These are phyloP conservation scores for Oryzias sinensis DNA, from an alignment of 2,797 vertebrate genomes.

Conservation along the genomic window DNA sequence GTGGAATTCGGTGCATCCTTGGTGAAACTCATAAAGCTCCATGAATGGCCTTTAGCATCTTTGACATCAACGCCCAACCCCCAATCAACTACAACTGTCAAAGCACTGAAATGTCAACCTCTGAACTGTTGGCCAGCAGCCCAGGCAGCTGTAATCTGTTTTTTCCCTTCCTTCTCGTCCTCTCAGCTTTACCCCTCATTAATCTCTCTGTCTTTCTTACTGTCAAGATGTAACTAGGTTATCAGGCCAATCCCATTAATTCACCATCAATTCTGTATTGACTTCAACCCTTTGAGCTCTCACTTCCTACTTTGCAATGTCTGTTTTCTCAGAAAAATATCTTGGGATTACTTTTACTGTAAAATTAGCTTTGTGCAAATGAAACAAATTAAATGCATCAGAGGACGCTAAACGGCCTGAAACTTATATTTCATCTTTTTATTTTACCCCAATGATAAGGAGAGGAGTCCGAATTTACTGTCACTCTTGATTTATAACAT, in stretches of 20 bases:
- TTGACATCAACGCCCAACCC: constrained; percentile 28
- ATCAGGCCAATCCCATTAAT: constrained; percentile 61
- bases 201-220: constrained; percentile 30
- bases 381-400: too few species aligned
- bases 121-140: constrained; percentile 6
- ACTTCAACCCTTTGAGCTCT: constrained; percentile 9
- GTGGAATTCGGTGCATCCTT: background rate
- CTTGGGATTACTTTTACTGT: too few species aligned
- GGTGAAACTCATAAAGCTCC: constrained; percentile 37
- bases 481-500: too few species aligned
- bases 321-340: too few species aligned
- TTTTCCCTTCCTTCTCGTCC: constrained; percentile 16
- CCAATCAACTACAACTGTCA: constrained; percentile 22
- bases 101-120: constrained; percentile 23
- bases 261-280: constrained; percentile 22
- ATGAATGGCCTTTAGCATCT: constrained; percentile 25
- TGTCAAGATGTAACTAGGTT: constrained; percentile 47
- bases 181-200: constrained; percentile 10
- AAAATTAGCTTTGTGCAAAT: too few species aligned
- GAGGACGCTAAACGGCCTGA: too few species aligned
- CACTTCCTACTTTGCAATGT: background rate
- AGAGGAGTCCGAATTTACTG: too few species aligned
- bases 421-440: too few species aligned
- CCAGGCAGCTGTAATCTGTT: constrained; percentile 21
- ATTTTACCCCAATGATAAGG: too few species aligned